These are phyloP conservation scores for Conger conger DNA, from an alignment of 2,113 vertebrate species.

Conservation along the genomic window DNA sequence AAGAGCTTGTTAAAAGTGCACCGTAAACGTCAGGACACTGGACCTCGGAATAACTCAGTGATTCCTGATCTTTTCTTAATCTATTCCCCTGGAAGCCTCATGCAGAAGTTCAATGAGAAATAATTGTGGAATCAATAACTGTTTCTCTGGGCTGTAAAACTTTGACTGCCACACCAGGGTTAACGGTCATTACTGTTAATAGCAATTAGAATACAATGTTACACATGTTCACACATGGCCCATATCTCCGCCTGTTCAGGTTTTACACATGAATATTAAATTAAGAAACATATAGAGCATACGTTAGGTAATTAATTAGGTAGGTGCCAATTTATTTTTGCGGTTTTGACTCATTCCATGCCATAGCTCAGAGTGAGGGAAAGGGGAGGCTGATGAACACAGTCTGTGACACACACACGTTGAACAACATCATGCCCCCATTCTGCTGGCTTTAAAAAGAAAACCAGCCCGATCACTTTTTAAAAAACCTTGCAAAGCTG, in stretches of 20 bases:
- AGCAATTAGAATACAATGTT: not conserved
- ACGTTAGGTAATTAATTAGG: too few relatives aligned
- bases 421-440: too few relatives aligned
- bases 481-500: too few relatives aligned
- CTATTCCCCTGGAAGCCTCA: not conserved
- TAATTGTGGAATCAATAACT: constrained; percentile 5
- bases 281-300: too few relatives aligned
- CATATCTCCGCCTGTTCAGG: too few relatives aligned
- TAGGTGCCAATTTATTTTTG: not conserved
- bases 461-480: too few relatives aligned
- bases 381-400: too few relatives aligned
- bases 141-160: not conserved
- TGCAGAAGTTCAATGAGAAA: not conserved
- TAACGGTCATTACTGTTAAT: not conserved
- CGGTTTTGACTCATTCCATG: not conserved
- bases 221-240: not conserved
- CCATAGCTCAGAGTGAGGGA: too few relatives aligned
- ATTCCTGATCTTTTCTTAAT: not conserved
- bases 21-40: not conserved
- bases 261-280: too few relatives aligned
- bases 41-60: not conserved
- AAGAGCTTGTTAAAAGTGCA: not conserved
- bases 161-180: not conserved
- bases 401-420: too few relatives aligned
- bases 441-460: too few relatives aligned